A percentile compares a stretch with the other conserved stretches of the same genome.
Conservation (phyloP, 2,888 invertebrate species). For the Chaetogeoica ovagalla region DNA sequence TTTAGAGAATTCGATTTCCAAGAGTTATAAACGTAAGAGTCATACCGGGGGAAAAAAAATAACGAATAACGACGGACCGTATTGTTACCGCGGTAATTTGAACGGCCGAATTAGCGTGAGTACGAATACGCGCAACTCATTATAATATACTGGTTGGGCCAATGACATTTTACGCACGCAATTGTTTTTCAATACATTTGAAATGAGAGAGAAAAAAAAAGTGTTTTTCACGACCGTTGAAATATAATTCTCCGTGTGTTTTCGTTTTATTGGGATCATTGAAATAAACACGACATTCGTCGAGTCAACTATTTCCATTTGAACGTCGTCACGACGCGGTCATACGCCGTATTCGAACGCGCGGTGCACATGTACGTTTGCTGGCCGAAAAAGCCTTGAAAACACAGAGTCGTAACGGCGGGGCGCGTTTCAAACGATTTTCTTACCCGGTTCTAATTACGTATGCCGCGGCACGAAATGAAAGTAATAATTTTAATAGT, state of each 20-base stretch:
- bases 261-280: no score
- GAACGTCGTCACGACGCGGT: no score
- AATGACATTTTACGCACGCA: no score
- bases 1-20: not conserved
- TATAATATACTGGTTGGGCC: no score
- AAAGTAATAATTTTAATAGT: constrained; percentile 49
- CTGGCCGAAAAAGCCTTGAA: not conserved
- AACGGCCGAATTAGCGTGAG: not conserved
- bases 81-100: not conserved
- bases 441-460: constrained; percentile 33
- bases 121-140: no score
- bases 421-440: not conserved
- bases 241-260: no score
- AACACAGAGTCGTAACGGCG: not conserved
- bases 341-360: no score
- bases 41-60: not conserved
- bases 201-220: no score
- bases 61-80: not conserved
- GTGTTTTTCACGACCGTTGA: no score
- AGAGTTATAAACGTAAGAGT: not conserved
- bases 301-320: no score
- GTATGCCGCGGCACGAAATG: constrained; percentile 51
- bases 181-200: no score
- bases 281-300: no score
- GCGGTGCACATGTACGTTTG: not conserved